Base-by-base conservation (phyloP, 1,140 invertebrate species). In the Diprion similis region DNA sequence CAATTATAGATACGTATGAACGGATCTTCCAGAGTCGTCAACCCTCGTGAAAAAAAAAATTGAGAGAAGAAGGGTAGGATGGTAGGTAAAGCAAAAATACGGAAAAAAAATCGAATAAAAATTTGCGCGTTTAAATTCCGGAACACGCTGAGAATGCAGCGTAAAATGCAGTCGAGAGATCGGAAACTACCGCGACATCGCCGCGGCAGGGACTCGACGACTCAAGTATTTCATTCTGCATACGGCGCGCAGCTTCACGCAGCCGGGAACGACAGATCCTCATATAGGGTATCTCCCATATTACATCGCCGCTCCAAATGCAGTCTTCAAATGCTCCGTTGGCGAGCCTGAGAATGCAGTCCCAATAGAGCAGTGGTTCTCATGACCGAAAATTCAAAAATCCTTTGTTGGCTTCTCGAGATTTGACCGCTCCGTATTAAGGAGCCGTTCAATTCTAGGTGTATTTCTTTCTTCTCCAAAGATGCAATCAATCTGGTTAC, bases 251-350 rank as follows among this genome's bases (percentile, higher is more conserved):
- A 17, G 67, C 64, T 67, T 79, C 78, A 80, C 77, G 73, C 66
- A 17, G 67, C 64, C 70, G 81, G 78, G 78, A 82, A 81, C 82
- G 81, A 84, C 83, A 82, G 83, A 78, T 82, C 82, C 83, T 84
- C 84, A 84, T 84, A 82, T 79, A 84, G 81, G 82, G 84, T 85
- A 85, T 84, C 84, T 82, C 78, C 78, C 78, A 79, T 79, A 80
- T 79, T 80, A 78, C 79, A 79, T 80, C 77, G 82, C 75, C 84
- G 83, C 82, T 85, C 83, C 78, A 84, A 84, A 85, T 85, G 84
- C 82, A 82, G 81, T 84, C 82, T 81, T 85, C 83, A 85, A 85
- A 84, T 77, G 80, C 76, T 73, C 71, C 75, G 66, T 76, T 78
- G 74, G 75, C 73, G 75, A 79, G 66, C 4, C 73, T 11, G 79